phyloP scores from a whole-genome alignment of 2,113 vertebrate genomes.

The Xerus inauris region DNA sequence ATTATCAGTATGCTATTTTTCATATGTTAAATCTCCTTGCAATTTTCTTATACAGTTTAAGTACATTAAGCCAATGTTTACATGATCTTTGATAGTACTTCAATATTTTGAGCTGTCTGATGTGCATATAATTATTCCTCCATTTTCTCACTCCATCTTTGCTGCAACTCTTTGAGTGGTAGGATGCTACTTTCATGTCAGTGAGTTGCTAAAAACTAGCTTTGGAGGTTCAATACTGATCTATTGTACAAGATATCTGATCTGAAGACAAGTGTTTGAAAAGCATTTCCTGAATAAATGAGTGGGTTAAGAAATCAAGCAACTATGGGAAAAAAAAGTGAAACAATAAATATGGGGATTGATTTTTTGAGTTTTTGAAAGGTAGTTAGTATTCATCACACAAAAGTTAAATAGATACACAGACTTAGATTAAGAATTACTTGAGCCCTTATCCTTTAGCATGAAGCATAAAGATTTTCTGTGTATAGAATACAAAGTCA shows the following conservation, averaged over 20 bases:
- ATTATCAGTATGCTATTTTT: not conserved
- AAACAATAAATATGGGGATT: no score
- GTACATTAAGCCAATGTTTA: not conserved
- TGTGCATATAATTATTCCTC: not conserved
- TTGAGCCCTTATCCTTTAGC: not conserved
- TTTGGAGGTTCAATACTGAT: constrained; percentile 11
- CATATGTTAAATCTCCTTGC: not conserved
- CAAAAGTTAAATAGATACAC: not conserved
- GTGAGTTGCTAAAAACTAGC: not conserved
- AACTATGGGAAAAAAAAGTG: no score
- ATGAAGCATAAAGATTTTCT: not conserved
- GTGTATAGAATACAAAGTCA: not conserved
- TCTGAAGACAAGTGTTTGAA: not conserved
- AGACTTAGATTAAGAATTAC: not conserved
- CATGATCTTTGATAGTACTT: not conserved
- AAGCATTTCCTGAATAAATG: no score
- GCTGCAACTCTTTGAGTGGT: not conserved
- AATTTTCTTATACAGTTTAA: not conserved
- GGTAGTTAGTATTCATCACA: not conserved
- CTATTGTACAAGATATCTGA: not conserved
- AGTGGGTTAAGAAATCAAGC: no score
- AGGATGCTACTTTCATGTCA: not conserved
- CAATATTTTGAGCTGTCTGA: not conserved
- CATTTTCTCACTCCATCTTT: not conserved
- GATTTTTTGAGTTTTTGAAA: no score